Conservation (phyloP, 2,113 vertebrate species). For the Microcebus lehilahytsara region DNA sequence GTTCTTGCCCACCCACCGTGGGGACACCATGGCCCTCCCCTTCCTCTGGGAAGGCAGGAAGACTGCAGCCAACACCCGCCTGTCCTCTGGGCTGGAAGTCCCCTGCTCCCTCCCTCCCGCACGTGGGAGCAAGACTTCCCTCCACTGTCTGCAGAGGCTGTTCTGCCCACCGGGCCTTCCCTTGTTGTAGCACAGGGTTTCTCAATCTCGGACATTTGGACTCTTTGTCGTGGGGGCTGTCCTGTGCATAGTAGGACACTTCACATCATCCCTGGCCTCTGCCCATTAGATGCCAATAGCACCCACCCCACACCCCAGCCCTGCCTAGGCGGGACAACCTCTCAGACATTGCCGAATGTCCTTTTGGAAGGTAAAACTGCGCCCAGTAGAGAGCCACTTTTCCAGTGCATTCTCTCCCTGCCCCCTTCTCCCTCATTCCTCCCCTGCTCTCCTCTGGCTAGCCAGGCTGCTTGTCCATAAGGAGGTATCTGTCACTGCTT, state of each 20-base stretch:
- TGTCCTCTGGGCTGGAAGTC: background rate
- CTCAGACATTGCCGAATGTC: background rate
- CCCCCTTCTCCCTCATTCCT: fast-evolving
- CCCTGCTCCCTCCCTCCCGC: background rate
- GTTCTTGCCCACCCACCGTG: background rate
- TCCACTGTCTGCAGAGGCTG: background rate
- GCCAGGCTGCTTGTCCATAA: background rate
- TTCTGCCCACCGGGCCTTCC: background rate
- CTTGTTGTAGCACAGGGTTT: fast-evolving
- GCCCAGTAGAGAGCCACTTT: background rate
- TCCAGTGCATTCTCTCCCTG: too few species aligned
- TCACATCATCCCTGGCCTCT: background rate
- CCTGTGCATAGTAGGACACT: background rate
- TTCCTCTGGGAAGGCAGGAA: background rate
- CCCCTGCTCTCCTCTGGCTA: background rate
- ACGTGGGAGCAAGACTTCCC: background rate
- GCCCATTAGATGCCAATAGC: background rate
- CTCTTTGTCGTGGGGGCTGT: fast-evolving
- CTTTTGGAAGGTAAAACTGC: fast-evolving
- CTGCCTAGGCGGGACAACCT: background rate
- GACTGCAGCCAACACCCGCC: background rate
- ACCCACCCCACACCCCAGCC: background rate
- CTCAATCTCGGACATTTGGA: background rate
- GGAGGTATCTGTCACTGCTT: background rate
- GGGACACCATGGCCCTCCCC: background rate